Percentiles rank a stretch among this genome's conserved stretches.
Conservation (phyloP, 2,797 vertebrate genomes). For the Thripadectes ignobilis region DNA sequence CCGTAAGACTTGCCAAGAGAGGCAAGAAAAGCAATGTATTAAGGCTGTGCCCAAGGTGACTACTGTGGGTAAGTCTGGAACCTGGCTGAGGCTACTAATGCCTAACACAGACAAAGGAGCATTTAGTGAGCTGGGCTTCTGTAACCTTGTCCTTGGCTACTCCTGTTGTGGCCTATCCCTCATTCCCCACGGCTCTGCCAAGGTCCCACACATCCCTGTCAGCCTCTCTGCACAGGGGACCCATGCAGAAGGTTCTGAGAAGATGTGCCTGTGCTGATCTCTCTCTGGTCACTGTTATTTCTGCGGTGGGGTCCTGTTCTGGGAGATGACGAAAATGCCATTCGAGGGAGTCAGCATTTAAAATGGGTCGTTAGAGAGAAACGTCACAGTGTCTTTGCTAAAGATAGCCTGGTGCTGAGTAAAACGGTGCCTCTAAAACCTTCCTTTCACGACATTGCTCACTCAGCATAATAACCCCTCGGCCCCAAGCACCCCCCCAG, state of each 20-base stretch:
- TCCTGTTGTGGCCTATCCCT: background rate
- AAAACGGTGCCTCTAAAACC: constrained; percentile 52
- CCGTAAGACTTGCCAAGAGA: background rate
- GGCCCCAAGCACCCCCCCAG: background rate
- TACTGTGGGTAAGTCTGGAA: background rate
- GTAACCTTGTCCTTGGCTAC: background rate
- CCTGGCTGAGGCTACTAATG: background rate
- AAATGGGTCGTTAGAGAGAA: constrained; percentile 9
- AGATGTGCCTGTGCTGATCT: background rate
- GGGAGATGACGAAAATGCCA: constrained; percentile 43
- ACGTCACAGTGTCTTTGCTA: constrained; percentile 34
- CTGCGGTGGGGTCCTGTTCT: background rate
- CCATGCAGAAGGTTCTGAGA: background rate
- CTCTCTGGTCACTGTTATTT: background rate
- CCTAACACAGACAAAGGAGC: background rate
- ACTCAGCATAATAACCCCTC: background rate
- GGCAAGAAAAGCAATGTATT: background rate
- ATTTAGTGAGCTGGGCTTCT: background rate
- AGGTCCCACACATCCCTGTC: rapidly evolving
- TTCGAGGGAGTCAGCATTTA: constrained; percentile 55
- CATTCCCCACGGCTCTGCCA: background rate
- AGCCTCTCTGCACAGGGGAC: background rate
- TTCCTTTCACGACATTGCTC: constrained; percentile 41
- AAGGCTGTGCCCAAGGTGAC: background rate
- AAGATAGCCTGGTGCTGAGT: constrained; percentile 67